Evolutionary conservation across 2,888 invertebrate species (phyloP).

Genomic region (Steinernema scapterisci): DNA sequence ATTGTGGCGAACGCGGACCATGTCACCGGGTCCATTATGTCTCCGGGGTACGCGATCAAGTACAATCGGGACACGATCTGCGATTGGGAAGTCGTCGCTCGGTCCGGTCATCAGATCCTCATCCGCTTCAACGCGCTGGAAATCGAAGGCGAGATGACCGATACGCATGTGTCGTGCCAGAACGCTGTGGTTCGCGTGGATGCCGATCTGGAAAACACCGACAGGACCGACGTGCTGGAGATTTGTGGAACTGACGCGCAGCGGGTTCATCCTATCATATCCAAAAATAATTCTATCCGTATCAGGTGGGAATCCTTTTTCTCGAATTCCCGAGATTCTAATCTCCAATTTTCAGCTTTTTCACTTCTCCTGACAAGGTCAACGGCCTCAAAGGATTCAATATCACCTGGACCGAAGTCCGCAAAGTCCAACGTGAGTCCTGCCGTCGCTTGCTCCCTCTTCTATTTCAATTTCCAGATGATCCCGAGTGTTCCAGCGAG

Average conservation of each 20-base stretch:
- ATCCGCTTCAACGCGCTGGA: slow-evolving; percentile 88
- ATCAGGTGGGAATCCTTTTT: slow-evolving; percentile 42
- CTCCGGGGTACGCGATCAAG: slow-evolving; percentile 87
- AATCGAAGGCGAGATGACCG: slow-evolving; percentile 78
- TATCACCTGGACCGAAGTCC: slow-evolving; percentile 66
- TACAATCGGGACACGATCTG: slow-evolving; percentile 86
- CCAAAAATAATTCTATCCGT: slow-evolving; percentile 45
- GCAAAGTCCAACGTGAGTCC: slow-evolving; percentile 48
- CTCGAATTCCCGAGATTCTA: too few relatives aligned
- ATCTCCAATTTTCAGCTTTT: slow-evolving; percentile 52
- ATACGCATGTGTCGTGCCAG: slow-evolving; percentile 47
- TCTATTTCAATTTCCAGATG: slow-evolving; percentile 42
- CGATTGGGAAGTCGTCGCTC: slow-evolving; percentile 83
- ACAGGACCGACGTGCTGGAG: slow-evolving; percentile 46
- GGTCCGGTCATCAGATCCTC: slow-evolving; percentile 73
- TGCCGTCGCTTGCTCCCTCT: neutral
- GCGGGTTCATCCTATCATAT: slow-evolving; percentile 45
- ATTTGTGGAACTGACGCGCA: slow-evolving; percentile 33
- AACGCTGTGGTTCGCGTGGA: slow-evolving; percentile 55
- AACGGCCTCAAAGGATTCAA: slow-evolving; percentile 66
- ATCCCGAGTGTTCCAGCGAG: slow-evolving; percentile 70
- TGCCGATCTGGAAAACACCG: slow-evolving; percentile 41
- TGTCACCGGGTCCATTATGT: slow-evolving; percentile 71
- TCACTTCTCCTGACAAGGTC: slow-evolving; percentile 65
- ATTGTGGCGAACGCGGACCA: slow-evolving; percentile 43